Evolutionary conservation across 2,888 invertebrate species (phyloP).

Genomic region (Drosophila pseudotakahashii): DNA sequence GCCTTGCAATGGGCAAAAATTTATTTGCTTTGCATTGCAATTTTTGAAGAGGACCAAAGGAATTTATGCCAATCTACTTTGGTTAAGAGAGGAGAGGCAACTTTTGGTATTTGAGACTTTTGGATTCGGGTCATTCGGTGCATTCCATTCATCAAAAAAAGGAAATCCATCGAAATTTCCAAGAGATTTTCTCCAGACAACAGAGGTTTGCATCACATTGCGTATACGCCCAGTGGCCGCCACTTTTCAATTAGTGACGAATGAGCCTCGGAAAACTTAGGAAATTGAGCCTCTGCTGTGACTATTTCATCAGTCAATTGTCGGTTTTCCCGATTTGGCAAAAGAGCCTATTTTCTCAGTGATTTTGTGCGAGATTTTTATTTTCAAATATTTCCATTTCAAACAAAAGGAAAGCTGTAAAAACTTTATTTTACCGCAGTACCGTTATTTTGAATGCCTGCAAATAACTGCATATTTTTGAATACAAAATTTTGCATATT

Average conservation of each 20-base stretch:
- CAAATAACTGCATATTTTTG: neutral
- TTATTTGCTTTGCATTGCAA: constrained; percentile 7
- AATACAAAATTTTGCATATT: no score
- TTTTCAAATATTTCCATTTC: no score
- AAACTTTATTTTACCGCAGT: no score
- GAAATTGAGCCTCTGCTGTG: no score
- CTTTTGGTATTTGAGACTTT: constrained; percentile 6
- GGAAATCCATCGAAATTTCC: neutral
- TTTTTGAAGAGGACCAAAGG: neutral
- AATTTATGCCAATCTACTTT: constrained; percentile 3
- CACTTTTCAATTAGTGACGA: neutral
- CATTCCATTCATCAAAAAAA: neutral
- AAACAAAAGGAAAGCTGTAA: no score
- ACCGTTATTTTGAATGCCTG: no score
- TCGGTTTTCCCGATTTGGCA: no score
- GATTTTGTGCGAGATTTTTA: neutral
- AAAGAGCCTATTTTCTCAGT: no score
- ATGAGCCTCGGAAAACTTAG: neutral
- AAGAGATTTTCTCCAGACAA: neutral
- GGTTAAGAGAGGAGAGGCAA: neutral
- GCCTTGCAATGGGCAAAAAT: neutral
- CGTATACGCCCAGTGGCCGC: constrained; percentile 1
- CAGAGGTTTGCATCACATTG: neutral
- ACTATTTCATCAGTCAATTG: no score
- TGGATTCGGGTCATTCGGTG: constrained; percentile 6